Base-by-base conservation (phyloP, 2,113 vertebrate genomes). In the Hippocampus comes region DNA sequence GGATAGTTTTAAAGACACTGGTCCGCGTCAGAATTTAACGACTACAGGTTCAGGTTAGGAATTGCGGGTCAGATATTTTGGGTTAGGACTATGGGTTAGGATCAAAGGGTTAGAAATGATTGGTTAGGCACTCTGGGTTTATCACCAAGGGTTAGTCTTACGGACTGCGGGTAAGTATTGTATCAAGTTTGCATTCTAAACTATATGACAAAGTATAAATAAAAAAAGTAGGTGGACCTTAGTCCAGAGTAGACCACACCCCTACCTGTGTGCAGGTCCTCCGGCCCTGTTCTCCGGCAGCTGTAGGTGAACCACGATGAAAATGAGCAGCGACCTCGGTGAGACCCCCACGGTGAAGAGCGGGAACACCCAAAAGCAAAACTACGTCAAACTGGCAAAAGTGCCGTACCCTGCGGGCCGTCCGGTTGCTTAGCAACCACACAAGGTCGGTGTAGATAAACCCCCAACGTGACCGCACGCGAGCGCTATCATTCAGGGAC, bases 241-340 rank as follows among this genome's bases (percentile, higher is more conserved):
- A 42, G 66, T 34, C 43, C 59, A 34, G 51, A 75, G 17, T 9
- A 51, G 76, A 75, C 71, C 88, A 85, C 89, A 83, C 84, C 86
- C 87, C 84, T 91, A 92, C 91, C 90, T 92, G 91, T 74, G 64
- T 53, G 68, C 89, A 91, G 91, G 90, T 92, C 77, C 72, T 85
- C 88, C 84, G 83, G 89, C 79, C 88, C 84, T 86, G 78, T 82
- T 12, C 79, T 81, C 72, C 85, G 67, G 74, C 76, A 43, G 61
- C 70, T 75, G 72, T 55, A 2, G n/a, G 56, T 74, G 71, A 84
- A 66, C 81, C 72, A 27, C 17, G n/a, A 76, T n/a, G 66, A 80
- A 48, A 89, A 65, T 89, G 88, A 90, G 17, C 61, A 75, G 73
- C 15, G 63, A 78, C 25, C 11, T 71, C 83, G 76, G 81, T 18